Base-by-base conservation (phyloP, 2,888 invertebrate genomes). In the Aporophyla lueneburgensis region DNA sequence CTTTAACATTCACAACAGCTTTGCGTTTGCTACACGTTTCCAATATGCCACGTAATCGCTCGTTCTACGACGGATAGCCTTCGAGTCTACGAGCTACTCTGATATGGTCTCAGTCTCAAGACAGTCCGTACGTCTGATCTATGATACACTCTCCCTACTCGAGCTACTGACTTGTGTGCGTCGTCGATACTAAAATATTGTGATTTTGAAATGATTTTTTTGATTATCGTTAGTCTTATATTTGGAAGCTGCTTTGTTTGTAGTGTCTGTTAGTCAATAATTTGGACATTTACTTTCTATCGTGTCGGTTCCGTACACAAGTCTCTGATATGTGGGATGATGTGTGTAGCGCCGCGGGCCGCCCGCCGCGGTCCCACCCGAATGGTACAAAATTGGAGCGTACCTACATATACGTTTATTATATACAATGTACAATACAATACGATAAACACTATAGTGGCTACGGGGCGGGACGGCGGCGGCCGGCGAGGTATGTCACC, bases 61-160 rank as follows among this genome's bases (percentile, higher is more conserved):
- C 93, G 92, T 96, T 95, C 96, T 96, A 95, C 95, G 94, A 94
- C 93, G 96, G 94, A 95, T 92, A 86, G 91, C 93, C 91, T 93
- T 92, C 92, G 90, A 93, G 91, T 91, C 92, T 94, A 94, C 94
- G 93, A 93, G 93, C 95, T 95, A 96, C 93, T 93, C 93, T 96
- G 96, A 96, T 96, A 96, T 96, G 96, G 96, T 93, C 95, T 96
- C 96, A 96, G 96, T 96, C 96, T 96, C 96, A 96, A 96, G 96
- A 96, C 95, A 95, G 93, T 95, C 94, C 95, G 92, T 92, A 93
- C 95, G 93, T 93, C 95, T 95, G 95, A 92, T 92, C 95, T 95
- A 95, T 95, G 93, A 94, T 96, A 95, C 96, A 94, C 93, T 94
- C 93, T 94, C 93, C 94, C 96, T 96, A 95, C 93, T 94, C 95